Conservation (phyloP, 2,113 vertebrate genomes). For the Tychaedon coryphoeus region DNA sequence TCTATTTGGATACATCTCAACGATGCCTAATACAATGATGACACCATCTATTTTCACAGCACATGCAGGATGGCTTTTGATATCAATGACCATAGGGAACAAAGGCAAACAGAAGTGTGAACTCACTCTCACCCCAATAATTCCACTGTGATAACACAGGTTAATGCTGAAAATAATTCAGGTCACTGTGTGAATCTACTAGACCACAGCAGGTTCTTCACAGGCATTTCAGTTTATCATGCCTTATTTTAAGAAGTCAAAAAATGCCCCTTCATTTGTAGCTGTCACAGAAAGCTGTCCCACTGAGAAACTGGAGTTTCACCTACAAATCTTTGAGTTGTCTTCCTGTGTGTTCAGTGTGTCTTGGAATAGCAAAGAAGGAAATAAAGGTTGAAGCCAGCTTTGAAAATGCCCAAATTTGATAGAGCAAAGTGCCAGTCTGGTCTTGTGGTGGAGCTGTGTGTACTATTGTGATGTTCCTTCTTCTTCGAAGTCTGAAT, state of each 20-base stretch:
- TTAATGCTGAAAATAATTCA: constrained; percentile 51
- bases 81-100: constrained; percentile 17
- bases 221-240: not conserved
- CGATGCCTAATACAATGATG: not conserved
- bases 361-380: not conserved
- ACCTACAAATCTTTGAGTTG: not conserved
- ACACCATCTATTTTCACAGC: constrained; percentile 21
- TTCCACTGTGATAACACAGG: constrained; percentile 25
- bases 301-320: not conserved
- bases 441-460: not conserved
- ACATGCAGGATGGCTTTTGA: constrained; percentile 1
- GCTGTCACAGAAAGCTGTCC: not conserved
- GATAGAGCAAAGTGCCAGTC: not conserved
- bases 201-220: not conserved
- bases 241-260: not conserved
- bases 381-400: not conserved
- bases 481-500: not conserved
- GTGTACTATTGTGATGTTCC: not conserved
- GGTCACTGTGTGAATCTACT: constrained; percentile 12
- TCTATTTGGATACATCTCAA: not conserved
- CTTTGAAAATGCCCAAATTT: not conserved
- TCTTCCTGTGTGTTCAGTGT: not conserved
- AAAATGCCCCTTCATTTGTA: not conserved
- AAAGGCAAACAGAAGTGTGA: constrained; percentile 19
- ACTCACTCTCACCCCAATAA: constrained; percentile 20